Evolutionary conservation across 2,113 vertebrate genomes (phyloP).

Genomic region (Hippocampus guttulatus): DNA sequence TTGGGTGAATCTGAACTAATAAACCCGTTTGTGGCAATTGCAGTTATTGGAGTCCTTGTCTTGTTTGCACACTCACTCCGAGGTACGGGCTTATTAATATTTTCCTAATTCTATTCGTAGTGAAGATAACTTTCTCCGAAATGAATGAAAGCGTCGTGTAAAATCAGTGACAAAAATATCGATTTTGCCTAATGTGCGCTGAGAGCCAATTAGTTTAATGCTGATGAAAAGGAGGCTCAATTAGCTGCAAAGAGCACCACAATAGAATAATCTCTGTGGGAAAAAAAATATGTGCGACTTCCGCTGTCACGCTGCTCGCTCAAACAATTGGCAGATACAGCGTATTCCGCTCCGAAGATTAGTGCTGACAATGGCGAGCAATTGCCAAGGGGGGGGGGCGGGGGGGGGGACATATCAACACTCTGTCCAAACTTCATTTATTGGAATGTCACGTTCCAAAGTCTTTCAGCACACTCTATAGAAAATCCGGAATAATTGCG

Average conservation of each 20-base stretch:
- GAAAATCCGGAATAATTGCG: neutral
- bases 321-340: neutral
- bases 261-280: conserved; percentile 23
- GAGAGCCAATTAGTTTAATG: neutral
- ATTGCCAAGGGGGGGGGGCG: neutral
- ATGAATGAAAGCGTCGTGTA: neutral
- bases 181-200: neutral
- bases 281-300: neutral
- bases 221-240: conserved; percentile 8
- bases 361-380: conserved; percentile 14
- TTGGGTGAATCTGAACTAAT: conserved; percentile 22
- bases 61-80: neutral
- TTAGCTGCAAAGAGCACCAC: conserved; percentile 15
- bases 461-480: neutral
- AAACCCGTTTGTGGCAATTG: conserved; percentile 15
- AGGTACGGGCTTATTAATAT: too few relatives aligned
- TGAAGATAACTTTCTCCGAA: neutral
- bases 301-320: neutral
- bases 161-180: too few relatives aligned
- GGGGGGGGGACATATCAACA: neutral
- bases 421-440: neutral
- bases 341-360: conserved; percentile 10
- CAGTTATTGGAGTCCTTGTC: neutral
- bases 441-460: neutral
- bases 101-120: neutral